phyloP scores from a whole-genome alignment of 1,140 invertebrate species.

The Teleogryllus occipitalis region DNA sequence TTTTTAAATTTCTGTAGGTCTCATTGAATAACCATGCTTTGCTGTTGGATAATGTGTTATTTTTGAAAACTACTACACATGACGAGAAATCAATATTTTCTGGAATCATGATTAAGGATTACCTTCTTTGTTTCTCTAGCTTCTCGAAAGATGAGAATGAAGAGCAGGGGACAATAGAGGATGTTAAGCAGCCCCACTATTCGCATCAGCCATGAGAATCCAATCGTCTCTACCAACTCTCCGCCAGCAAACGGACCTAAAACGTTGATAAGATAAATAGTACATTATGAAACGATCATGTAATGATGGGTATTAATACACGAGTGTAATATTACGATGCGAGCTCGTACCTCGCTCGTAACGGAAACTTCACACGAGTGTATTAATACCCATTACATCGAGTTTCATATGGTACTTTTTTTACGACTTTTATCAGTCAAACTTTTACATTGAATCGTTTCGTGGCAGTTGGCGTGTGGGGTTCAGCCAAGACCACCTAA shows the following conservation, averaged over 20 bases:
- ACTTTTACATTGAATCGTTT: no score
- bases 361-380: no score
- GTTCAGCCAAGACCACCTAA: no score
- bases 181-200: constrained; percentile 58
- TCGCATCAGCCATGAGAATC: constrained; percentile 65
- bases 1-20: background rate
- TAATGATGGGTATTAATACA: no score
- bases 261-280: no score
- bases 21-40: background rate
- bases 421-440: no score
- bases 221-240: constrained; percentile 54
- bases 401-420: no score
- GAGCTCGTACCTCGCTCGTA: no score
- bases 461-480: no score
- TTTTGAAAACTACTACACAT: background rate
- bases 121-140: background rate
- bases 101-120: background rate
- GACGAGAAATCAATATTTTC: background rate
- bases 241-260: constrained; percentile 62
- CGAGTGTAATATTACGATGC: no score
- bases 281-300: no score
- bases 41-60: background rate
- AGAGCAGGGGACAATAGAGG: constrained; percentile 53
- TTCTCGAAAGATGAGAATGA: constrained; percentile 25
- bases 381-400: no score